Evolutionary conservation across 2,113 vertebrate genomes (phyloP).

Genomic region (Myotis brandtii): DNA sequence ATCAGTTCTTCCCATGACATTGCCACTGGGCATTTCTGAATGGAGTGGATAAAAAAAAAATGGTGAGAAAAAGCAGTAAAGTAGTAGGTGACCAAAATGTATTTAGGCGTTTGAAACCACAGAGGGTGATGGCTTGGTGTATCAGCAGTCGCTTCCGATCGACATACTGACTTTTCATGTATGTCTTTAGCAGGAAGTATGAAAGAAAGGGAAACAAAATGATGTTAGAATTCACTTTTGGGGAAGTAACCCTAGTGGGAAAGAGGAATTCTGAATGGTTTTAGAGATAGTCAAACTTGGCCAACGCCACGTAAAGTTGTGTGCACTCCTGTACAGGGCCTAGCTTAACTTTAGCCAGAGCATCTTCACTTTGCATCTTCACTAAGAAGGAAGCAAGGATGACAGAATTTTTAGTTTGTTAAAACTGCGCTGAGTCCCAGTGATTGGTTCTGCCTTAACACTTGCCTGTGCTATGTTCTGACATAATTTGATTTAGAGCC

Average conservation of each 20-base stretch:
- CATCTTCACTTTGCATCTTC: slow-evolving; percentile 28
- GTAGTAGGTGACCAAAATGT: not conserved
- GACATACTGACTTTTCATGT: not conserved
- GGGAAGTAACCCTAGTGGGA: not conserved
- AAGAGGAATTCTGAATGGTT: not conserved
- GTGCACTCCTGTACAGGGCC: not conserved
- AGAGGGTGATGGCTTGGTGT: not conserved
- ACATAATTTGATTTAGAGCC: slow-evolving; percentile 20
- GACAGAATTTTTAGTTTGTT: slow-evolving; percentile 25
- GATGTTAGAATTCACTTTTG: not conserved
- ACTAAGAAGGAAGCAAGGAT: not conserved
- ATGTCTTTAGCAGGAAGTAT: not conserved
- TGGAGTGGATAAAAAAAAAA: not conserved
- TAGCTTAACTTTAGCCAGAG: slow-evolving; percentile 44
- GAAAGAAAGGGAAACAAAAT: slow-evolving; percentile 33
- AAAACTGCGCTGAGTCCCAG: not conserved
- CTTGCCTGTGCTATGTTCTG: not conserved
- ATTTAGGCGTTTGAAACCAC: not conserved
- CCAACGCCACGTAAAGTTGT: not conserved
- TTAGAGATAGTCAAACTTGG: not conserved
- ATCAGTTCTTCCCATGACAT: slow-evolving; percentile 31
- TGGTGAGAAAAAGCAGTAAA: not conserved
- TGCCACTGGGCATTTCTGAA: slow-evolving; percentile 37
- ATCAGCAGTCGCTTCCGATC: not conserved
- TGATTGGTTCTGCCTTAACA: not conserved